Evolutionary conservation across 2,888 invertebrate species (phyloP).

Genomic region (Patella pellucida): DNA sequence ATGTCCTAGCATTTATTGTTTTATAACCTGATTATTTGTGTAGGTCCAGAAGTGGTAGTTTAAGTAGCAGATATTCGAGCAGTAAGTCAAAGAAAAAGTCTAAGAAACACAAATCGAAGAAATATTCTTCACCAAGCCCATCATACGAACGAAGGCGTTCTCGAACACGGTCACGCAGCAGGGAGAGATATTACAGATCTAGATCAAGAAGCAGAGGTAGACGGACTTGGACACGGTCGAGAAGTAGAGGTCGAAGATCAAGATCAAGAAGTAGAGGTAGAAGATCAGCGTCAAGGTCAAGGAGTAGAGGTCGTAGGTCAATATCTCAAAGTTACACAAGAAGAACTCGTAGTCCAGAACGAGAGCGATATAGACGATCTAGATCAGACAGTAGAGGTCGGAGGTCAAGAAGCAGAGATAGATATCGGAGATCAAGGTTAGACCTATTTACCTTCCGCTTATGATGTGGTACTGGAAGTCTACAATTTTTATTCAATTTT

Average conservation of each 20-base stretch:
- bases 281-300: slow-evolving; percentile 16
- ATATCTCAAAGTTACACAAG: slow-evolving; percentile 31
- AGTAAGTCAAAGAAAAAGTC: slow-evolving; percentile 48
- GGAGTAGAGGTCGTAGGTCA: slow-evolving; percentile 30
- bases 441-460: too few relatives aligned
- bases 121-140: slow-evolving; percentile 26
- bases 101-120: slow-evolving; percentile 46
- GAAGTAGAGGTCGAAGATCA: slow-evolving; percentile 29
- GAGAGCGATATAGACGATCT: slow-evolving; percentile 25
- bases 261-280: slow-evolving; percentile 28
- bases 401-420: slow-evolving; percentile 38
- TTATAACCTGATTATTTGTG: background rate
- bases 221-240: slow-evolving; percentile 19
- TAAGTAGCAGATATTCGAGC: slow-evolving; percentile 45
- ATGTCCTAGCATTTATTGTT: too few relatives aligned
- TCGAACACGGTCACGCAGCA: slow-evolving; percentile 23
- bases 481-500: too few relatives aligned
- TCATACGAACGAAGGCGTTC: slow-evolving; percentile 28
- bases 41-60: slow-evolving; percentile 28
- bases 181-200: background rate
- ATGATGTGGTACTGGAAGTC: too few relatives aligned
- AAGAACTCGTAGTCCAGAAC: slow-evolving; percentile 24
- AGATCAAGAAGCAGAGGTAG: slow-evolving; percentile 15
- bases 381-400: slow-evolving; percentile 30
- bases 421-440: slow-evolving; percentile 27